Conservation (phyloP, 92 coral and sea anemone genomes). For the Epizoanthus stellaris region DNA sequence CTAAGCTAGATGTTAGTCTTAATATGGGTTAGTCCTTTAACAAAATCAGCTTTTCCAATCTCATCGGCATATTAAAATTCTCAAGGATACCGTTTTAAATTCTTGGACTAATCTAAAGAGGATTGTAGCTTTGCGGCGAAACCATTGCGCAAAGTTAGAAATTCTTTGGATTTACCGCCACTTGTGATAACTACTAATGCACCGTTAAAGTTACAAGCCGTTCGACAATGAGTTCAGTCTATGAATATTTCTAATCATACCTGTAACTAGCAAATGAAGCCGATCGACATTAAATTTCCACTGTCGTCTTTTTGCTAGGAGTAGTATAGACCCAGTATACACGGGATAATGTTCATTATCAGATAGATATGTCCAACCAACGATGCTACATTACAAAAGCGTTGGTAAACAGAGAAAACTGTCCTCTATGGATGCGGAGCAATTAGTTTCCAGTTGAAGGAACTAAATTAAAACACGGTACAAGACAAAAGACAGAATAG, state of each 20-base stretch:
- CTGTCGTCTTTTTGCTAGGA: too few species aligned
- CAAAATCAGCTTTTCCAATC: constrained; percentile 5
- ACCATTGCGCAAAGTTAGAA: neutral
- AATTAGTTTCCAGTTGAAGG: constrained; percentile 2
- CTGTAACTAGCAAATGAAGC: too few species aligned
- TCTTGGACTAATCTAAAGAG: neutral
- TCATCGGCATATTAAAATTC: neutral
- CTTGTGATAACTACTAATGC: too few species aligned
- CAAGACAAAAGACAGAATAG: neutral
- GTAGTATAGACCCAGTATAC: too few species aligned
- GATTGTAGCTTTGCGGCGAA: neutral
- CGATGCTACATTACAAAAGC: neutral
- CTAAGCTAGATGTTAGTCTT: neutral
- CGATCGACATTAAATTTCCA: too few species aligned
- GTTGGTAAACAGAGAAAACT: neutral
- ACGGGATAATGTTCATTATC: too few species aligned
- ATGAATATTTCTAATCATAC: too few species aligned
- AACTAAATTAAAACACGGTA: constrained; percentile 7
- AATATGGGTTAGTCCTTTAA: neutral
- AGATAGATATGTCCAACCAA: neutral
- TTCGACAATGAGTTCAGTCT: too few species aligned
- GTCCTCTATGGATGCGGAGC: neutral
- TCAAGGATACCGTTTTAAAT: neutral
- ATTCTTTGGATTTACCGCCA: neutral
- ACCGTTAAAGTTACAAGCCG: too few species aligned